phyloP scores from a whole-genome alignment of 1,140 invertebrate genomes.

The Bombus affinis region DNA sequence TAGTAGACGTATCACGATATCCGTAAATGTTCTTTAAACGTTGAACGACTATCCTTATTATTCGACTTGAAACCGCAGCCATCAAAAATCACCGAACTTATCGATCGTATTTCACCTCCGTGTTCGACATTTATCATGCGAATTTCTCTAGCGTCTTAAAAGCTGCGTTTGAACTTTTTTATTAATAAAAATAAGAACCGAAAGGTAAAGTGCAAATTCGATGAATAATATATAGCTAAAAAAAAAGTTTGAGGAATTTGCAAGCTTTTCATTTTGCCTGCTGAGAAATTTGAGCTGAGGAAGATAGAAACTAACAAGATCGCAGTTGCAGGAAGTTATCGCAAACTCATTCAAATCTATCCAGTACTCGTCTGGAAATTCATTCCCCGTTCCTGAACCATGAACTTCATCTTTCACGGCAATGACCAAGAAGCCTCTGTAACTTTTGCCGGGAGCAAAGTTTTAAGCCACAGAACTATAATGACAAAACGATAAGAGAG shows the following conservation, averaged over 20 bases:
- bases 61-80: not conserved
- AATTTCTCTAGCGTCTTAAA: not conserved
- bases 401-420: constrained; percentile 20
- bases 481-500: constrained; percentile 73
- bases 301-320: not conserved
- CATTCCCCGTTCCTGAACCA: constrained; percentile 56
- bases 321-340: constrained; percentile 55
- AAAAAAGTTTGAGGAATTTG: not conserved
- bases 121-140: too few species aligned
- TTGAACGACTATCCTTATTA: not conserved
- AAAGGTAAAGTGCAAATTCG: not conserved
- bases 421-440: constrained; percentile 40
- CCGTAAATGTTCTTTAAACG: not conserved
- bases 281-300: not conserved
- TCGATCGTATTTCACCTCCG: not conserved
- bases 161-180: not conserved
- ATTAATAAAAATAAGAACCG: not conserved
- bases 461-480: constrained; percentile 70
- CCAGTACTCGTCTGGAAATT: constrained; percentile 58
- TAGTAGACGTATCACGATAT: not conserved
- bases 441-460: constrained; percentile 61
- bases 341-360: constrained; percentile 66
- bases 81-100: not conserved
- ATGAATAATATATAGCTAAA: not conserved
- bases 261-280: constrained; percentile 6